Base-by-base conservation (phyloP, 2,888 invertebrate species). In the Charanyca ferruginea region DNA sequence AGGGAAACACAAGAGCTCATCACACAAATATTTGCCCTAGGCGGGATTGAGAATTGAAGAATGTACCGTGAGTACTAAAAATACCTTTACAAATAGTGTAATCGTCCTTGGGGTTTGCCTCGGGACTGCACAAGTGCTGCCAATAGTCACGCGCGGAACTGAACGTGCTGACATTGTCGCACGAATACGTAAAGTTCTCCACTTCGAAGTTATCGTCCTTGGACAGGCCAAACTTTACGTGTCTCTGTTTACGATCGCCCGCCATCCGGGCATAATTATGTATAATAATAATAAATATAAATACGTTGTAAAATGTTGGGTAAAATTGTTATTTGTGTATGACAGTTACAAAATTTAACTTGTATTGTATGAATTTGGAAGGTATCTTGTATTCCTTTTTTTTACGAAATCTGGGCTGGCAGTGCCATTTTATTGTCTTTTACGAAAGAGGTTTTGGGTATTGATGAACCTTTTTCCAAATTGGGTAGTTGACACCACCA, bases 91-190 rank as follows among this genome's bases (percentile, higher is more conserved):
- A 86, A 32, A 87, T 66, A 0, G 87, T 75, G n/a, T 63, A 59
- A n/a, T 67, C 63, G 25, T 41, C 38, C 59, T 59, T 49, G 1
- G 74, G 63, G 3, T 32, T 55, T 9, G 55, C 41, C 18, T 41
- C 47, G 3, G 68, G 67, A 9, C 35, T 51, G 51, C 75, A 75
- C 84, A 89, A 87, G 32, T 90, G 90, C 67, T 91, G 87, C 94
- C 94, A 95, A 71, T 94, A 95, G 52, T 94, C 91, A 16, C 93
- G 77, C 0, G 93, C 87, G 0, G 91, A 91, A 38, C 67, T 84
- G 65, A 94, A 95, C 8, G 87, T 80, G 52, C 62, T 88, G 0
- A 89, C 93, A 51, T 92, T 93, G 11, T 92, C 92, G 2, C 81
- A 76, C 0, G 85, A 80, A 22, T 82, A 85, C 4, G 75, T 69